Evolutionary conservation across 2,888 invertebrate species (phyloP).

Genomic region (Mythimna lalbum): DNA sequence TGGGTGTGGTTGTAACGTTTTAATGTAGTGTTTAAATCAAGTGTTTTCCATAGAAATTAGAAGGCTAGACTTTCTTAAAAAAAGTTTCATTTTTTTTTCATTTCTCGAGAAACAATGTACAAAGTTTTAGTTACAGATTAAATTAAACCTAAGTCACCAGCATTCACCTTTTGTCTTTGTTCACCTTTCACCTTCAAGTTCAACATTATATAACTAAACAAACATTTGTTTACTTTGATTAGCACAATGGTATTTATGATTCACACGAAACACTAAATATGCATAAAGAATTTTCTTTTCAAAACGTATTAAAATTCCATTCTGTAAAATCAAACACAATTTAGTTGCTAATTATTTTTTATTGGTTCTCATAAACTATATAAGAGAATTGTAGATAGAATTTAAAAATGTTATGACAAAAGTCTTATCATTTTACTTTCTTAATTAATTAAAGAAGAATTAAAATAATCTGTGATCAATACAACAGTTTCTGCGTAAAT

Average conservation of each 20-base stretch:
- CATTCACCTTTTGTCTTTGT: slow-evolving; percentile 55
- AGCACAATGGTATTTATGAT: slow-evolving; percentile 54
- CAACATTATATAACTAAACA: slow-evolving; percentile 35
- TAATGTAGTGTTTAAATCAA: slow-evolving; percentile 68
- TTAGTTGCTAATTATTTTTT: slow-evolving; percentile 25
- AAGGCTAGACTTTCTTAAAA: slow-evolving; percentile 48
- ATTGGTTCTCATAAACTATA: slow-evolving; percentile 30
- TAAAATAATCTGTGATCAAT: slow-evolving; percentile 8
- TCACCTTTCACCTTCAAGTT: slow-evolving; percentile 55
- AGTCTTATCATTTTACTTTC: slow-evolving; percentile 25
- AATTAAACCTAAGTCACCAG: slow-evolving; percentile 48
- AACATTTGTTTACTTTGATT: slow-evolving; percentile 45
- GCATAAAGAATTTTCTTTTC: slow-evolving; percentile 31
- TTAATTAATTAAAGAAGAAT: background rate
- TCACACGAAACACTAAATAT: slow-evolving; percentile 56
- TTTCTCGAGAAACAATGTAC: slow-evolving; percentile 46
- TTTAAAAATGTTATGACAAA: slow-evolving; percentile 23
- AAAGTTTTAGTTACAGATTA: slow-evolving; percentile 34
- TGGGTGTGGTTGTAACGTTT: slow-evolving; percentile 79
- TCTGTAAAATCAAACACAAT: slow-evolving; percentile 25
- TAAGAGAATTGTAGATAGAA: slow-evolving; percentile 33
- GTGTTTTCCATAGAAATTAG: slow-evolving; percentile 62
- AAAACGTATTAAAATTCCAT: slow-evolving; percentile 48
- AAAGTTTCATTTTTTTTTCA: slow-evolving; percentile 33
- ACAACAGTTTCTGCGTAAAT: slow-evolving; percentile 29